These are phyloP conservation scores for Eristalis tenax DNA, from an alignment of 2,888 invertebrate genomes.

Conservation along the genomic window DNA sequence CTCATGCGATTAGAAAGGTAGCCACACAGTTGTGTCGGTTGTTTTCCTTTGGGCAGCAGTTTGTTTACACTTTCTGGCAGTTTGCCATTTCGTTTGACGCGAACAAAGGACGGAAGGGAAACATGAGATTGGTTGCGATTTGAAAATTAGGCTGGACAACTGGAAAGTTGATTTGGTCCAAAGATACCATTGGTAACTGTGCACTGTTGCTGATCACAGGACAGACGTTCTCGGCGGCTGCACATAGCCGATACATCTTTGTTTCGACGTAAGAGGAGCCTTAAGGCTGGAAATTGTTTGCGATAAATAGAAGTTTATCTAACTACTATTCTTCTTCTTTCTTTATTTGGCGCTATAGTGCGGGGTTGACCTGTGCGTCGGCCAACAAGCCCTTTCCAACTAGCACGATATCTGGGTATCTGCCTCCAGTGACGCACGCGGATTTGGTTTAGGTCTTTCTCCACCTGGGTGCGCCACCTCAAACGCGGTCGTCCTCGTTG, in stretches of 20 bases:
- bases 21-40: slow-evolving; percentile 23
- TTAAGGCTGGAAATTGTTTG: neutral
- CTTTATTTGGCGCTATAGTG: too few relatives aligned
- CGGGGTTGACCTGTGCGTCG: too few relatives aligned
- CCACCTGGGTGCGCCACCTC: too few relatives aligned
- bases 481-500: too few relatives aligned
- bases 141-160: slow-evolving; percentile 3
- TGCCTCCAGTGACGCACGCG: too few relatives aligned
- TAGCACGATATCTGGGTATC: too few relatives aligned
- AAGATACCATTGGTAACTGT: neutral
- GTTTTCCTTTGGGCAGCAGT: slow-evolving; percentile 37
- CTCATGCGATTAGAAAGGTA: slow-evolving; percentile 51
- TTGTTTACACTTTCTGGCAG: slow-evolving; percentile 32
- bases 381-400: too few relatives aligned
- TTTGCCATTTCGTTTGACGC: slow-evolving; percentile 28
- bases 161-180: neutral
- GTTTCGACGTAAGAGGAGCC: neutral
- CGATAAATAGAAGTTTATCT: neutral
- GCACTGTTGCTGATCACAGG: neutral
- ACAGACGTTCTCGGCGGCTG: neutral
- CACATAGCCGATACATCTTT: neutral
- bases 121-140: slow-evolving; percentile 14
- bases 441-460: too few relatives aligned
- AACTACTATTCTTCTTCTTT: too few relatives aligned
- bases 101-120: neutral